Percentiles rank a stretch among this genome's conserved stretches.
These are phyloP conservation scores for Sinella curviseta DNA, from an alignment of 1,140 invertebrate genomes.

Conservation along the genomic window DNA sequence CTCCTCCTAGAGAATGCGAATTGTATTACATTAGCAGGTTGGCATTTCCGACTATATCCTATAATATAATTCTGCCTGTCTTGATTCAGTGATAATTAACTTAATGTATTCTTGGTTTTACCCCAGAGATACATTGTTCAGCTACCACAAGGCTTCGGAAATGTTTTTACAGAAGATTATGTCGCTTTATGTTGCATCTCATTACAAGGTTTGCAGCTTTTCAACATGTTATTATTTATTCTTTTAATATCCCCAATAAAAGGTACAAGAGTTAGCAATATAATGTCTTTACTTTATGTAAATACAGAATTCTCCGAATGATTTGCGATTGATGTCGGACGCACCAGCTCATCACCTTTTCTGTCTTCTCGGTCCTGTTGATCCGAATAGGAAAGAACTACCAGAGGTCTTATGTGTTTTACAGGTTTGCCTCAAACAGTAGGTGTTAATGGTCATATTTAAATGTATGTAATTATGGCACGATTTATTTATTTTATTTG, in stretches of 20 bases:
- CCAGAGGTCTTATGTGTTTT: constrained; percentile 91
- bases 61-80: not conserved
- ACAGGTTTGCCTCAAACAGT: constrained; percentile 62
- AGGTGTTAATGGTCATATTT: not conserved
- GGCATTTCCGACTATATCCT: not conserved
- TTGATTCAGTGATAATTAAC: no score
- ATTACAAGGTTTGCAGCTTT: constrained; percentile 77
- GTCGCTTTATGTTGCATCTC: constrained; percentile 91
- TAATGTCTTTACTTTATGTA: not conserved
- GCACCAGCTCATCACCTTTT: constrained; percentile 97
- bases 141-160: constrained; percentile 94
- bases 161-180: constrained; percentile 89
- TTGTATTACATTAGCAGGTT: constrained; percentile 80
- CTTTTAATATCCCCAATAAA: no score
- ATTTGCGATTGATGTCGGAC: constrained; percentile 97
- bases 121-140: constrained; percentile 88
- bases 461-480: not conserved
- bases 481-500: not conserved
- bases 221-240: not conserved
- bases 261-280: not conserved
- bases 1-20: constrained; percentile 83
- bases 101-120: no score
- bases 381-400: constrained; percentile 68
- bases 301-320: constrained; percentile 90
- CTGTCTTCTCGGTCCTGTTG: constrained; percentile 85